phyloP scores from a whole-genome alignment of 2,888 invertebrate genomes.

The Zhengitettix transpicula region DNA sequence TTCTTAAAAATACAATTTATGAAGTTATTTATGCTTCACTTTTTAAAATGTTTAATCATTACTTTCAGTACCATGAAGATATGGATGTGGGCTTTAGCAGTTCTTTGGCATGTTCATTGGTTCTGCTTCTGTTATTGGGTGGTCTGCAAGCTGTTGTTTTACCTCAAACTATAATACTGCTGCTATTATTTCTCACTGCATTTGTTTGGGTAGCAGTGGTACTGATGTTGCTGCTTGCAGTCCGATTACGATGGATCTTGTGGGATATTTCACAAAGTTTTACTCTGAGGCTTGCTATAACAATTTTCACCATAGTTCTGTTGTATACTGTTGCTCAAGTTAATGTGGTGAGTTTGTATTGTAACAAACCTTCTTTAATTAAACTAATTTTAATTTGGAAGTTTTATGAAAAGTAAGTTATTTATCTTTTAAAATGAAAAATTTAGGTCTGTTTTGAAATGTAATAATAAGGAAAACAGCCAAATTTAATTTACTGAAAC shows the following conservation, averaged over 20 bases:
- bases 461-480: too few species aligned
- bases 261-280: constrained; percentile 79
- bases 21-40: too few species aligned
- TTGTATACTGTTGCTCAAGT: constrained; percentile 82
- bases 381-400: constrained; percentile 3
- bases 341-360: constrained; percentile 60
- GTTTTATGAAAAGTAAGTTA: too few species aligned
- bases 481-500: too few species aligned
- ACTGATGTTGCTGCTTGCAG: constrained; percentile 67
- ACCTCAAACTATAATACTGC: constrained; percentile 67
- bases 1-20: too few species aligned
- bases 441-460: too few species aligned
- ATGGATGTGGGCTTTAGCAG: constrained; percentile 75
- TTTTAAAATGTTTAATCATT: too few species aligned
- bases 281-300: constrained; percentile 65
- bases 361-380: not conserved
- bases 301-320: constrained; percentile 70
- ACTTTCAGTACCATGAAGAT: constrained; percentile 64
- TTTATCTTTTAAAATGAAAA: too few species aligned
- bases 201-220: constrained; percentile 84
- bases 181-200: constrained; percentile 71
- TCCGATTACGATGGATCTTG: constrained; percentile 62
- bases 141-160: constrained; percentile 64
- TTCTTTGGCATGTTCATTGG: constrained; percentile 58
- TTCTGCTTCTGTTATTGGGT: constrained; percentile 56